Evolutionary conservation across 2,113 vertebrate genomes (phyloP).

Genomic region (Sialia sialis): DNA sequence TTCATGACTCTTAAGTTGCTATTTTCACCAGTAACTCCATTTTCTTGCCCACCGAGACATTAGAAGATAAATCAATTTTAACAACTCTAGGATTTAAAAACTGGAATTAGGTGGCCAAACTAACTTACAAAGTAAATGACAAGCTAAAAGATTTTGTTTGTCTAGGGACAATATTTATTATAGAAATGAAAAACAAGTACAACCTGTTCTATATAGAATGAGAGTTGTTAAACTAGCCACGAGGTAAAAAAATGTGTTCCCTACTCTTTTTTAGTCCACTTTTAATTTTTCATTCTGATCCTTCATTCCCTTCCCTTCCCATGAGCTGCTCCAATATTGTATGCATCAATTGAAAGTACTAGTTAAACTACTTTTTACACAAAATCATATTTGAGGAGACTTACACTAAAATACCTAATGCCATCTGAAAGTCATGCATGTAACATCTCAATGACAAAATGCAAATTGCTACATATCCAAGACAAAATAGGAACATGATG

Average conservation of each 20-base stretch:
- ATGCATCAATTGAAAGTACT: background rate
- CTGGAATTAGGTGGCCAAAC: background rate
- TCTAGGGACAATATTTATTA: background rate
- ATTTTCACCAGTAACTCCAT: background rate
- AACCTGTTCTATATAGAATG: background rate
- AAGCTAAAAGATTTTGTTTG: background rate
- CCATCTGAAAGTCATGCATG: background rate
- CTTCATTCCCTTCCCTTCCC: background rate
- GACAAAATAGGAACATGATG: background rate
- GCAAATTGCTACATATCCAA: background rate
- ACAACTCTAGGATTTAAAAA: background rate
- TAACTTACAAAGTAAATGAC: background rate
- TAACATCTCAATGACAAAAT: background rate
- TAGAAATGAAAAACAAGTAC: background rate
- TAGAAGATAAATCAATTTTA: background rate
- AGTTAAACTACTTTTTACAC: background rate
- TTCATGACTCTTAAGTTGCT: background rate
- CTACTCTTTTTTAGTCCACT: background rate
- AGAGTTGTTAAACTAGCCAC: background rate
- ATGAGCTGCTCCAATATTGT: background rate
- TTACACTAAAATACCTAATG: background rate
- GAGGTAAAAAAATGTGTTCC: background rate
- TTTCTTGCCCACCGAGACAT: background rate
- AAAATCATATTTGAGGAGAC: background rate
- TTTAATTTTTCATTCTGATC: background rate